Evolutionary conservation across 2,888 invertebrate genomes (phyloP).

Genomic region (Dryadula phaetusa): DNA sequence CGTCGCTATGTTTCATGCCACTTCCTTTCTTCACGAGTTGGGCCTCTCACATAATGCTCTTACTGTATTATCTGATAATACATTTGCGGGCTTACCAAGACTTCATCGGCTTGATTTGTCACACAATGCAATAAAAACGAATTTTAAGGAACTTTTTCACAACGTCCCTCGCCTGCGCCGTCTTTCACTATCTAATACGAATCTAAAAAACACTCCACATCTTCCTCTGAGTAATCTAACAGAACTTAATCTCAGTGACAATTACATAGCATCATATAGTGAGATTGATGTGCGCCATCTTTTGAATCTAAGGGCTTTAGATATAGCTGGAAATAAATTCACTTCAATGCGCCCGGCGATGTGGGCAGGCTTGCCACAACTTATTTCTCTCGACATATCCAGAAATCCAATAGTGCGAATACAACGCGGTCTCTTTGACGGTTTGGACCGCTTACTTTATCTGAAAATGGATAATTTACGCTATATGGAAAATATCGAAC

Average conservation of each 20-base stretch:
- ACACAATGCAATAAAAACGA: slow-evolving; percentile 89
- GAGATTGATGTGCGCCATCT: slow-evolving; percentile 87
- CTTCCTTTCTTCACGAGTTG: slow-evolving; percentile 88
- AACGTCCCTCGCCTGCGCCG: slow-evolving; percentile 89
- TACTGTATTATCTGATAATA: slow-evolving; percentile 91
- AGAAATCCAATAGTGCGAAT: slow-evolving; percentile 90
- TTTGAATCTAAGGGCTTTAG: slow-evolving; percentile 86
- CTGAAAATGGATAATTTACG: slow-evolving; percentile 88
- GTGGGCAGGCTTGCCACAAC: slow-evolving; percentile 86
- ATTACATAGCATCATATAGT: slow-evolving; percentile 86
- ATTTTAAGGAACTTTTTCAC: slow-evolving; percentile 91
- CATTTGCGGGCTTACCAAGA: slow-evolving; percentile 89
- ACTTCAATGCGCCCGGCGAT: slow-evolving; percentile 87
- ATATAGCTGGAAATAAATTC: slow-evolving; percentile 88
- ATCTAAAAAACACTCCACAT: slow-evolving; percentile 87
- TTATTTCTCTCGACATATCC: slow-evolving; percentile 89
- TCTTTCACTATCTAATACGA: slow-evolving; percentile 87
- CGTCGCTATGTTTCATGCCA: slow-evolving; percentile 88
- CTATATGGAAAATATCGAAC: slow-evolving; percentile 87
- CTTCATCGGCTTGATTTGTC: slow-evolving; percentile 90
- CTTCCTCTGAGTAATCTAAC: slow-evolving; percentile 87
- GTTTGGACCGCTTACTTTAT: slow-evolving; percentile 87
- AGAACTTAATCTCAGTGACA: slow-evolving; percentile 89
- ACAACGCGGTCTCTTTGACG: slow-evolving; percentile 85
- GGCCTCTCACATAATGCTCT: slow-evolving; percentile 90